Conservation (phyloP, 2,797 vertebrate species). For the Acipenser oxyrinchus region DNA sequence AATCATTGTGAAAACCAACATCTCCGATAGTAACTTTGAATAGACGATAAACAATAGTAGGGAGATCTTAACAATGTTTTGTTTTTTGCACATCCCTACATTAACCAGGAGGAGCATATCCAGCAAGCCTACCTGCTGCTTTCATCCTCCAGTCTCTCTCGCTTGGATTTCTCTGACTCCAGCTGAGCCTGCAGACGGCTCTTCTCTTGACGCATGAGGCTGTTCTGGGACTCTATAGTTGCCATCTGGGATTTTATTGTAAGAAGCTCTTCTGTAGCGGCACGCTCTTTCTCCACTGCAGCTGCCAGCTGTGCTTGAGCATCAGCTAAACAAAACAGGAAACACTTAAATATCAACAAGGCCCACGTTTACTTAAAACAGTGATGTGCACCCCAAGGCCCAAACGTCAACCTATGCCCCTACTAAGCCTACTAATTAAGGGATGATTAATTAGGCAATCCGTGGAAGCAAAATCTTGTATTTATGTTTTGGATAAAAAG, state of each 20-base stretch:
- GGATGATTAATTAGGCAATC: too few species aligned
- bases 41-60: background rate
- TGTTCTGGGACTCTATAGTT: slow-evolving; percentile 85
- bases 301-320: slow-evolving; percentile 83
- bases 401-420: too few species aligned
- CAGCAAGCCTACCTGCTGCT: slow-evolving; percentile 68
- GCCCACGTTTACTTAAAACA: too few species aligned
- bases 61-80: background rate
- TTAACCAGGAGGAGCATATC: slow-evolving; percentile 41
- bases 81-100: slow-evolving; percentile 17
- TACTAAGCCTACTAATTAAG: too few species aligned
- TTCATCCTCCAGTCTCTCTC: slow-evolving; percentile 84
- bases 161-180: slow-evolving; percentile 74
- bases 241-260: slow-evolving; percentile 75
- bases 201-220: slow-evolving; percentile 84
- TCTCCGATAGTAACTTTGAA: background rate
- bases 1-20: background rate
- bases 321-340: slow-evolving; percentile 56
- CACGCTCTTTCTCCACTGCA: slow-evolving; percentile 83
- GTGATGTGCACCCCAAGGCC: too few species aligned
- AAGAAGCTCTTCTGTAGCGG: slow-evolving; percentile 80
- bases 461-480: too few species aligned
- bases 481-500: too few species aligned
- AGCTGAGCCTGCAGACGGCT: slow-evolving; percentile 72
- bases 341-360: background rate